phyloP scores from a whole-genome alignment of 1,140 invertebrate species.

The Pseudoatta argentina region DNA sequence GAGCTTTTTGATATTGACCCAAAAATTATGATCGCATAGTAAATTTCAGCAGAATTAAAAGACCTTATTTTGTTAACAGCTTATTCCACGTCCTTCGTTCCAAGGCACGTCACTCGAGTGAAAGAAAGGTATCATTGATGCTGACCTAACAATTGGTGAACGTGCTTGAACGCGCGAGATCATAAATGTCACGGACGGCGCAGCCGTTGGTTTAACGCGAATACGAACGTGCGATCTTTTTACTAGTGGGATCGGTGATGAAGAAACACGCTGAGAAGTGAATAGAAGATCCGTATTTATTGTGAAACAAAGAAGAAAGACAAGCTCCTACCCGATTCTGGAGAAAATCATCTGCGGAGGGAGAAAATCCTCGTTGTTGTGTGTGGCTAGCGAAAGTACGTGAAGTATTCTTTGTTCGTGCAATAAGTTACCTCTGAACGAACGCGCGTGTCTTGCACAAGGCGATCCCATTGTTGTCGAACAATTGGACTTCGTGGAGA shows the following conservation, averaged over 20 bases:
- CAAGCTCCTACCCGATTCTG: background rate
- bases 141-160: conserved; percentile 34
- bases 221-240: conserved; percentile 26
- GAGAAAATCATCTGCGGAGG: background rate
- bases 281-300: background rate
- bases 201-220: conserved; percentile 13
- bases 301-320: background rate
- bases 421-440: background rate
- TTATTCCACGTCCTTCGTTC: background rate
- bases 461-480: conserved; percentile 18
- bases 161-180: background rate
- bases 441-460: conserved; percentile 20
- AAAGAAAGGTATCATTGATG: background rate
- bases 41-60: too few relatives aligned
- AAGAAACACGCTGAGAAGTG: conserved; percentile 1
- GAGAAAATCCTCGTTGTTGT: conserved; percentile 7
- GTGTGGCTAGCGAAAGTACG: conserved; percentile 38
- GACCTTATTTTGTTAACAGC: background rate
- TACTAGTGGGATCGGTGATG: conserved; percentile 6
- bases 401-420: conserved; percentile 29
- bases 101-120: background rate
- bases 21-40: too few relatives aligned
- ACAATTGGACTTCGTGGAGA: background rate
- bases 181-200: conserved; percentile 65
- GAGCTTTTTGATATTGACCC: too few relatives aligned